Evolutionary conservation across 2,113 vertebrate genomes (phyloP), one percentile per base, ranked within the genome.

Genomic region (Elephantulus edwardii): DNA sequence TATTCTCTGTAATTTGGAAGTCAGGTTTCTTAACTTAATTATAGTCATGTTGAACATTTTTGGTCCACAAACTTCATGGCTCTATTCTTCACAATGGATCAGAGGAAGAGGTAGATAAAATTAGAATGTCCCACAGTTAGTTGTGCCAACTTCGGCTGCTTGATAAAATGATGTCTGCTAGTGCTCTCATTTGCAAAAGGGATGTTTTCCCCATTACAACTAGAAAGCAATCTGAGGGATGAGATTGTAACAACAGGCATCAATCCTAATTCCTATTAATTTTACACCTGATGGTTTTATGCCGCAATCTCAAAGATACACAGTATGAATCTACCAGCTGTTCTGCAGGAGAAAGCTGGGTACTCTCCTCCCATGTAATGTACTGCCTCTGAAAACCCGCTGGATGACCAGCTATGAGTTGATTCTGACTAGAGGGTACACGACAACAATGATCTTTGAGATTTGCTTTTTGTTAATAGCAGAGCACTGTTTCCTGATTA

Each of bases 371-470:
- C n/a, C n/a, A n/a, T n/a, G n/a, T n/a, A n/a, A n/a, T n/a, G n/a
- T n/a, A n/a, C n/a, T n/a, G n/a, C n/a, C n/a, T n/a, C n/a, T n/a
- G n/a, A n/a, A n/a, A n/a, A n/a, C n/a, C n/a, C n/a, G n/a, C n/a
- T n/a, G n/a, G n/a, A n/a, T n/a, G n/a, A n/a, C n/a, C n/a, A n/a
- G n/a, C n/a, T n/a, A n/a, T n/a, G n/a, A n/a, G n/a, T n/a, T n/a
- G n/a, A n/a, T n/a, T n/a, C n/a, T n/a, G n/a, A n/a, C n/a, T n/a
- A n/a, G n/a, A n/a, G n/a, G n/a, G n/a, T n/a, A n/a, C n/a, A n/a
- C n/a, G n/a, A n/a, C n/a, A n/a, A n/a, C n/a, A 93, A 50, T 93
- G 83, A 93, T 88, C 22, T 28, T 80, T 77, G 33, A 90, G 19
- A 24, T 89, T 95, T 80, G 26, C 28, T 84, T 86, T 79, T 83